phyloP scores from a whole-genome alignment of 2,113 vertebrate genomes.

The Dromas ardeola region DNA sequence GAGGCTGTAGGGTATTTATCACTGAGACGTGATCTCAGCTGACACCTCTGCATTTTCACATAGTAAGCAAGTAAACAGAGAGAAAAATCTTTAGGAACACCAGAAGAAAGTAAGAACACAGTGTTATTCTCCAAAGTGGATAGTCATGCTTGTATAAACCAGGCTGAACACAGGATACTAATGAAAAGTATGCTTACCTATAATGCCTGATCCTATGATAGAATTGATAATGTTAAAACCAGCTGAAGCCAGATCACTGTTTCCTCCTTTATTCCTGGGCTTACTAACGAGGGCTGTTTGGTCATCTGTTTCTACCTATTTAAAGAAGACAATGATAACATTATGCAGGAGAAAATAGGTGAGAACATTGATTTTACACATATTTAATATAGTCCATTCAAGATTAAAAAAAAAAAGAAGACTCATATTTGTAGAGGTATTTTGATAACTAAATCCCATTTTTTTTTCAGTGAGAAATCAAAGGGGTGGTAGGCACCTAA shows the following conservation, averaged over 20 bases:
- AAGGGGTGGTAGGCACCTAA: neutral
- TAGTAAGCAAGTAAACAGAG: neutral
- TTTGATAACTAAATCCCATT: neutral
- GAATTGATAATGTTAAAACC: conserved; percentile 95
- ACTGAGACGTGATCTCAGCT: neutral
- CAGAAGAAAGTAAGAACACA: neutral
- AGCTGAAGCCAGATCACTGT: conserved; percentile 77
- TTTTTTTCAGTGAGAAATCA: conserved; percentile 22
- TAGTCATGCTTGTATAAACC: neutral
- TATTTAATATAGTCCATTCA: neutral
- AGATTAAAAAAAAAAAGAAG: neutral
- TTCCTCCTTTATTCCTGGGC: conserved; percentile 49
- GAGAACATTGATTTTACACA: neutral
- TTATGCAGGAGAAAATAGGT: neutral
- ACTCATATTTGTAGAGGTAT: neutral
- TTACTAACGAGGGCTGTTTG: conserved; percentile 72
- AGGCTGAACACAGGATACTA: neutral
- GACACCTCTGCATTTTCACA: neutral
- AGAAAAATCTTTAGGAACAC: neutral
- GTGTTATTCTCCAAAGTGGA: neutral
- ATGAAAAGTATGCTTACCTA: conserved; percentile 78
- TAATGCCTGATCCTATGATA: conserved; percentile 91
- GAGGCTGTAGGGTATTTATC: neutral
- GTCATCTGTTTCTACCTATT: conserved; percentile 75
- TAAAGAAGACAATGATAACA: neutral